Conservation (phyloP, 2,888 invertebrate genomes). For the Steinernema hermaphroditum region DNA sequence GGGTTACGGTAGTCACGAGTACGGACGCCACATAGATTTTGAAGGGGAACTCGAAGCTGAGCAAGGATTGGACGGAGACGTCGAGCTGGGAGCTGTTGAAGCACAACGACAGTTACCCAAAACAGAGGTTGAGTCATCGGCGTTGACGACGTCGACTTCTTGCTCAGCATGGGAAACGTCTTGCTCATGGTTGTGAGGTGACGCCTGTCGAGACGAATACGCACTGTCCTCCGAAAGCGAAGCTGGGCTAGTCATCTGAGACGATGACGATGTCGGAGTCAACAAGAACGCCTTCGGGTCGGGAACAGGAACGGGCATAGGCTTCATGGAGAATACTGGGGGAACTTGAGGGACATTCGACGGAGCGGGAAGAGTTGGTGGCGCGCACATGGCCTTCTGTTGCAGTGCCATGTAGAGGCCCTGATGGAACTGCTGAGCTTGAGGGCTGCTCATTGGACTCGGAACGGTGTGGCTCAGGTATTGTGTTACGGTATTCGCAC, state of each 20-base stretch:
- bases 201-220: conserved; percentile 15
- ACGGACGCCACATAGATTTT: conserved; percentile 18
- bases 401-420: conserved; percentile 24
- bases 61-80: neutral
- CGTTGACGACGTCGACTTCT: conserved; percentile 23
- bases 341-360: neutral
- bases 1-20: conserved; percentile 23
- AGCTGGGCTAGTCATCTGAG: conserved; percentile 22
- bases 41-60: neutral
- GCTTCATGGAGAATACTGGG: neutral
- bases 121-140: neutral
- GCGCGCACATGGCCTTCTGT: conserved; percentile 21
- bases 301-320: neutral
- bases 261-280: neutral
- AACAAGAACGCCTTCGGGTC: conserved; percentile 1
- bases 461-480: conserved; percentile 3
- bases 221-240: conserved; percentile 22
- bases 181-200: conserved; percentile 12
- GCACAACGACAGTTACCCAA: neutral
- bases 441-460: conserved; percentile 3
- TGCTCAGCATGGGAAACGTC: conserved; percentile 21
- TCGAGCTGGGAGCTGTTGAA: too few species aligned
- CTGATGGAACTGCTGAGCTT: conserved; percentile 24
- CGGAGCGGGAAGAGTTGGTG: neutral
- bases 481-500: conserved; percentile 25